A percentile compares a stretch with the other conserved stretches of the same genome.
phyloP scores from a whole-genome alignment of 2,888 invertebrate genomes.

The Folsomia manolachei region DNA sequence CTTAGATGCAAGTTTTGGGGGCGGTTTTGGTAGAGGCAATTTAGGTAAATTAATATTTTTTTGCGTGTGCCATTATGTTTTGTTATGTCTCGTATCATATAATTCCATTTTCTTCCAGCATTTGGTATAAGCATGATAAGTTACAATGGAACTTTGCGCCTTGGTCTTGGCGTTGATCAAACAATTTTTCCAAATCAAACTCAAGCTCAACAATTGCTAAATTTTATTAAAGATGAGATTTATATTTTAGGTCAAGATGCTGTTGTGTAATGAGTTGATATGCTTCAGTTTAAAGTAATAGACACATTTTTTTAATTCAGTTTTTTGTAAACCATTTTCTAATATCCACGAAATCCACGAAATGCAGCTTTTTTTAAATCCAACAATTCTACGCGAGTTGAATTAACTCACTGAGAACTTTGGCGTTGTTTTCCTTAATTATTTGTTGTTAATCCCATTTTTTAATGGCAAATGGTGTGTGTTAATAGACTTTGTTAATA shows the following conservation, averaged over 20 bases:
- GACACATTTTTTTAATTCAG: no score
- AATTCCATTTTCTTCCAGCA: conserved; percentile 25
- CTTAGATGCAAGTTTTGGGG: conserved; percentile 35
- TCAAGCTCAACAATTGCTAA: conserved; percentile 35
- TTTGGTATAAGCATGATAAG: conserved; percentile 42
- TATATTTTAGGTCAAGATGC: conserved; percentile 33
- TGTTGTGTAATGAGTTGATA: conserved; percentile 16
- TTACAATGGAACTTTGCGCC: conserved; percentile 28
- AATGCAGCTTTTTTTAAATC: no score
- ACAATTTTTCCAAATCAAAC: conserved; percentile 28
- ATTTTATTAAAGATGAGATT: conserved; percentile 34
- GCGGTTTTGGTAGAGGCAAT: conserved; percentile 35
- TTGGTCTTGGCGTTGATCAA: conserved; percentile 40
- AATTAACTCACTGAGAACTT: no score
- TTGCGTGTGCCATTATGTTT: conserved; percentile 5
- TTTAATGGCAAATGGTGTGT: no score
- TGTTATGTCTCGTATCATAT: not conserved
- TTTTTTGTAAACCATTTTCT: no score
- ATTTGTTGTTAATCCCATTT: no score
- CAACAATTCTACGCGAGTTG: no score
- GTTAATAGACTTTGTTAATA: no score
- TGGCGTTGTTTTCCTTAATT: no score
- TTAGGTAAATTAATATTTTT: conserved; percentile 23
- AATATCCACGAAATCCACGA: no score
- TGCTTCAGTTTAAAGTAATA: no score